Conservation (phyloP, 2,888 invertebrate genomes). For the Ophion obscuratus region DNA sequence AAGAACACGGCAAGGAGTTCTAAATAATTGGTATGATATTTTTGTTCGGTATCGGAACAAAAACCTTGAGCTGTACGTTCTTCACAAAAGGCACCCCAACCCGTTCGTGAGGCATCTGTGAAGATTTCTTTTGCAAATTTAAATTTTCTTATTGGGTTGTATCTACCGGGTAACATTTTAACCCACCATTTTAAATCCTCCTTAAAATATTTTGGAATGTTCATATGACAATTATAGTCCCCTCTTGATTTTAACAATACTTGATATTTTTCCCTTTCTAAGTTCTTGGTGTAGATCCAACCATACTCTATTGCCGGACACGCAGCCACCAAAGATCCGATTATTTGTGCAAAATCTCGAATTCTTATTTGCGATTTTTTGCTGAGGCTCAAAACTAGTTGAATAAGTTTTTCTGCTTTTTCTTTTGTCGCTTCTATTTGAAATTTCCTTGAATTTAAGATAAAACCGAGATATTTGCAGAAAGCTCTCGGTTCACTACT, state of each 20-base stretch:
- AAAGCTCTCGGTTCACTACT: conserved; percentile 17
- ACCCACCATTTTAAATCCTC: conserved; percentile 30
- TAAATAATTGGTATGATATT: conserved; percentile 40
- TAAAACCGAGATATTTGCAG: conserved; percentile 41
- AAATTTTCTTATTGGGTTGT: conserved; percentile 14
- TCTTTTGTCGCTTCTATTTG: conserved; percentile 7
- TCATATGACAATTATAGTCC: conserved; percentile 39
- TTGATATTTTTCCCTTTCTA: conserved; percentile 47
- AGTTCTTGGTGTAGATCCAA: conserved; percentile 29
- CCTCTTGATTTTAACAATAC: conserved; percentile 24
- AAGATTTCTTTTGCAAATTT: conserved; percentile 28
- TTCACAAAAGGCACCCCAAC: conserved; percentile 37
- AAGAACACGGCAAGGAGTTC: conserved; percentile 5
- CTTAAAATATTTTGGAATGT: no score
- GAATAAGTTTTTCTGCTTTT: conserved; percentile 23
- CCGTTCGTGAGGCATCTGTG: conserved; percentile 48
- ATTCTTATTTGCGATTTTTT: conserved; percentile 30
- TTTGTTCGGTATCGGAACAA: conserved; percentile 29
- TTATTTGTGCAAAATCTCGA: conserved; percentile 48
- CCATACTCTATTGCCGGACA: conserved; percentile 41
- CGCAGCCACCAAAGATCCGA: conserved; percentile 31
- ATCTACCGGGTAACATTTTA: not conserved
- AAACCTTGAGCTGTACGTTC: conserved; percentile 30
- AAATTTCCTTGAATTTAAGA: conserved; percentile 33
- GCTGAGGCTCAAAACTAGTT: conserved; percentile 6